Percentiles rank a stretch among this genome's conserved stretches.
These are phyloP conservation scores for Notothenia coriiceps DNA, from an alignment of 2,113 vertebrate genomes.

Conservation along the genomic window DNA sequence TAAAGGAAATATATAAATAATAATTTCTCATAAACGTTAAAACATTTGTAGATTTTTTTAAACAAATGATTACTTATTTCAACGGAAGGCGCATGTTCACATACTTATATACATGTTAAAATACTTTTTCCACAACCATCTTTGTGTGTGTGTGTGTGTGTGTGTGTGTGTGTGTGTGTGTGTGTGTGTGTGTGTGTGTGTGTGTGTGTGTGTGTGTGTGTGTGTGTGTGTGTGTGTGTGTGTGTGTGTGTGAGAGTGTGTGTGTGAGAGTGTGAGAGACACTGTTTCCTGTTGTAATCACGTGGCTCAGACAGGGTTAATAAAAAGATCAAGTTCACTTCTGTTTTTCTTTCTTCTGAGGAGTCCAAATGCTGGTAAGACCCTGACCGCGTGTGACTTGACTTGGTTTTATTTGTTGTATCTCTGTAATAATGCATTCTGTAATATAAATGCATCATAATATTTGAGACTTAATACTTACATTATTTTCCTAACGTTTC, in stretches of 20 bases:
- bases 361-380: conserved; percentile 74
- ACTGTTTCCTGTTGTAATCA: conserved; percentile 83
- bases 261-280: conserved; percentile 37
- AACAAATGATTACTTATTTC: too few relatives aligned
- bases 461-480: not conserved
- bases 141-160: too few relatives aligned
- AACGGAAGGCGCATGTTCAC: too few relatives aligned
- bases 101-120: too few relatives aligned
- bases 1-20: not conserved
- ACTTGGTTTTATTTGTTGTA: too few relatives aligned
- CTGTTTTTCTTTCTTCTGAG: conserved; percentile 77
- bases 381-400: not conserved
- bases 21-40: too few relatives aligned
- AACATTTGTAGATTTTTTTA: too few relatives aligned
- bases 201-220: conserved; percentile 1
- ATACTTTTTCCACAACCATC: too few relatives aligned
- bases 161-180: too few relatives aligned
- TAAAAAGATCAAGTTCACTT: conserved; percentile 80
- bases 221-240: not conserved
- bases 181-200: too few relatives aligned
- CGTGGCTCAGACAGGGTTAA: conserved; percentile 78
- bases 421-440: not conserved
- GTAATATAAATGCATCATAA: not conserved
- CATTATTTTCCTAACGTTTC: not conserved
- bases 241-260: conserved; percentile 7